Conservation (phyloP, 2,113 vertebrate species). For the Cyprinodon variegatus region DNA sequence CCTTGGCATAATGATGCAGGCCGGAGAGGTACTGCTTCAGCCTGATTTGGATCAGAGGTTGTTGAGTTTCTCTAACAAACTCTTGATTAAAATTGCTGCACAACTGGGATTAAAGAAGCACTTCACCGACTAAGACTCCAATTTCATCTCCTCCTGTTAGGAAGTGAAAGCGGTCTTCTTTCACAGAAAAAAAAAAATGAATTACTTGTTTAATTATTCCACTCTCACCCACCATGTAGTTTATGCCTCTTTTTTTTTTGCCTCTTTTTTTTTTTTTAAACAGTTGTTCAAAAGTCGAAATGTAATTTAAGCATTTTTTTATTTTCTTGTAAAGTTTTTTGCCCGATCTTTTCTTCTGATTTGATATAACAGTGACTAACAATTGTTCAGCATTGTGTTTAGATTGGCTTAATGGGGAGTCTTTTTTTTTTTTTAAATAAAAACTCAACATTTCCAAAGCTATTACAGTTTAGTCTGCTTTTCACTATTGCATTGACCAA, state of each 20-base stretch:
- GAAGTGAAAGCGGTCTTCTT: neutral
- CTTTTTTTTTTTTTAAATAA: too few relatives aligned
- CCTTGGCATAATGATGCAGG: neutral
- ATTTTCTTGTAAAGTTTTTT: neutral
- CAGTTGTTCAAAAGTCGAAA: neutral
- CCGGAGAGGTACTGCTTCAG: neutral
- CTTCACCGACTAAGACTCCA: neutral
- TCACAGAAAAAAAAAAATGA: neutral
- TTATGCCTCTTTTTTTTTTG: neutral
- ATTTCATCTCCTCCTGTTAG: neutral
- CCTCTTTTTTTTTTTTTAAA: neutral
- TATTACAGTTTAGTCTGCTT: neutral
- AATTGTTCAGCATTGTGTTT: neutral
- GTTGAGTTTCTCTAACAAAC: neutral
- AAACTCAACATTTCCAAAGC: neutral
- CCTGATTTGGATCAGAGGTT: neutral
- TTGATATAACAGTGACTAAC: neutral
- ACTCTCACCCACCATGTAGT: neutral
- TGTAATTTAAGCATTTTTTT: neutral
- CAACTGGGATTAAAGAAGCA: neutral
- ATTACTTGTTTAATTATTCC: neutral
- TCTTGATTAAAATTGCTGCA: slow-evolving; percentile 10
- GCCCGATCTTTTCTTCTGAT: neutral
- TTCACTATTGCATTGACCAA: neutral
- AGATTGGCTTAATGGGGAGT: neutral